Base-by-base conservation (phyloP, 1,140 invertebrate species). In the Schlechtendalia chinensis region DNA sequence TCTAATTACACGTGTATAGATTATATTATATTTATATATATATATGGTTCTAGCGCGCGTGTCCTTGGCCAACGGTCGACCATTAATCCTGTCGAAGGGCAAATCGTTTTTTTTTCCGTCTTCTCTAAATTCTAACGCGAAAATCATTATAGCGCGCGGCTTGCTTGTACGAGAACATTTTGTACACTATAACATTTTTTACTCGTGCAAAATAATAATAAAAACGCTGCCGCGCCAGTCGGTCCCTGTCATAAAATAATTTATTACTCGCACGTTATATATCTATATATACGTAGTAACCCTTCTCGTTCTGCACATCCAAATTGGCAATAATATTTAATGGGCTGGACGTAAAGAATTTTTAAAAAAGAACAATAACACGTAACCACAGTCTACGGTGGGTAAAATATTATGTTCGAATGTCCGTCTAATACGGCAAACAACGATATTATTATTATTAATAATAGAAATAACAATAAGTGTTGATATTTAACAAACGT, bases 81-180 rank as follows among this genome's bases (percentile, higher is more conserved):
- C 29, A 74, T 74, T 56, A 74, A 56, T 74, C 53, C 71, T 74
- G 27, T 14, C 11, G 71, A 74, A 74, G 71, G 53, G 50, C 71
- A 74, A 72, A 69, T 69, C 67, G 67, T 77, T 58, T 58, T 77
- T 39, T 39, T 39, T 39, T 39, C 32, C 3, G 54, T 77, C 72
- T 59, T 74, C 50, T 54, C 54, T 39, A n/a, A n/a, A n/a, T n/a
- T 24, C 14, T 14, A n/a, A 17, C 17, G 14, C 50, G 29, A 29
- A 74, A 50, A 17, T 6, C 47, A 50, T 69, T 69, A 69, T 16
- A 8, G 45, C 32, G n/a, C 32, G 17, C 32, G 16, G 32, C 32
- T 67, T 67, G 32, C 1, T 67, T 19, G n/a, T 67, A 45, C 29
- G 53, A 32, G 19, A 27, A 16, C 24, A 53, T n/a, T 65, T 45